Base-by-base conservation (phyloP, 2,797 vertebrate species). In the Antennarius maculatus region DNA sequence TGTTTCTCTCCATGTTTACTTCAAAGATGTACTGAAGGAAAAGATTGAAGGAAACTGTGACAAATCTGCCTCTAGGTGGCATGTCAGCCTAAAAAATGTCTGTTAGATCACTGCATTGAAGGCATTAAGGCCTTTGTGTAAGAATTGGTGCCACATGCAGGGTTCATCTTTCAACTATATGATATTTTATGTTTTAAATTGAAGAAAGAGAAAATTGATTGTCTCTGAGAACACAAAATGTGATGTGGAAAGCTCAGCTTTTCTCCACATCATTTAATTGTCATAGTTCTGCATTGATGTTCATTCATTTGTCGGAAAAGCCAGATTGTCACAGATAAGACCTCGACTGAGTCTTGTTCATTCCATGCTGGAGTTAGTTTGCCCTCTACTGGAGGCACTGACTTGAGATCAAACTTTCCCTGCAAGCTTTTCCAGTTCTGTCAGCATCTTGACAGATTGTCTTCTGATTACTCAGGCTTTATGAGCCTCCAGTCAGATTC, bases 341-440 rank as follows among this genome's bases (percentile, higher is more conserved):
- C 27, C 53, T 29, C 43, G 42, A 61, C 11, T 60, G 18, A 50
- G 15, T 55, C 12, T 67, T 45, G 53, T 27, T 59, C 28, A 8
- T 47, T 18, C 11, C 10, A 13, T 42, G 15, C 71, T 82, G 71
- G 86, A 75, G 80, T 82, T 66, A 84, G 84, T 77, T 86, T 89
- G 89, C 90, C 91, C 89, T 85, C 89, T 91, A 84, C 83, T 92
- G 90, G 91, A 87, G 42, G 70, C 51, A 71, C 59, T 50, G 64
- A 59, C 53, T 71, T 27, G 11, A 37, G 11, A 71, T 70, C 57
- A 61, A 54, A 16, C 18, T 31, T 66, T 18, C 18, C 14, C 47
- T 37, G 31, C 48, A 68, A 46, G 15, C 17, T 52, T 70, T 64
- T 52, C 10, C 46, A 50, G 18, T 53, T 54, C 47, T 34, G 18